Conservation (phyloP, 1,140 invertebrate genomes). For the Akabosia matsudoensis region DNA sequence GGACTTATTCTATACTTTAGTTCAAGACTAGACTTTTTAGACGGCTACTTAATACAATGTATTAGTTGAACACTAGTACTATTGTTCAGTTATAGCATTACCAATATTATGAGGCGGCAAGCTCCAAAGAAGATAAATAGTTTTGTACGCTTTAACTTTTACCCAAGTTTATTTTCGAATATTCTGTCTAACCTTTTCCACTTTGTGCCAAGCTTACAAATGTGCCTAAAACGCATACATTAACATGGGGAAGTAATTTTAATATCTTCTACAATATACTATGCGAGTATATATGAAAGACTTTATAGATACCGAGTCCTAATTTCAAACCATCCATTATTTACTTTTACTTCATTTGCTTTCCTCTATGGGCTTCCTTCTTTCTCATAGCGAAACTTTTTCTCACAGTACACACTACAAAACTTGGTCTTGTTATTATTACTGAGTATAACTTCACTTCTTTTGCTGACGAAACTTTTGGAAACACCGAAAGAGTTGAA, state of each 20-base stretch:
- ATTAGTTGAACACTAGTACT: neutral
- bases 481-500: neutral
- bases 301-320: neutral
- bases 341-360: constrained; percentile 20
- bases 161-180: constrained; percentile 1
- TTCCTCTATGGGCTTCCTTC: constrained; percentile 6
- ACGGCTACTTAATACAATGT: neutral
- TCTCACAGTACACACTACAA: neutral
- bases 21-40: neutral
- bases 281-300: neutral
- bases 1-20: too few species aligned
- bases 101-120: neutral
- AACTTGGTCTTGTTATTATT: too few species aligned
- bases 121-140: constrained; percentile 15
- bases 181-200: too few species aligned
- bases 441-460: neutral
- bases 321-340: constrained; percentile 5
- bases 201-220: too few species aligned
- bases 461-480: neutral
- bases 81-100: neutral
- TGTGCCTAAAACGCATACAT: too few species aligned
- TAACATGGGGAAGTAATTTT: too few species aligned
- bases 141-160: neutral
- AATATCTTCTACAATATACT: too few species aligned
- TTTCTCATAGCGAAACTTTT: neutral